phyloP scores from a whole-genome alignment of 2,797 vertebrate genomes.

The Phylloscopus collybita region DNA sequence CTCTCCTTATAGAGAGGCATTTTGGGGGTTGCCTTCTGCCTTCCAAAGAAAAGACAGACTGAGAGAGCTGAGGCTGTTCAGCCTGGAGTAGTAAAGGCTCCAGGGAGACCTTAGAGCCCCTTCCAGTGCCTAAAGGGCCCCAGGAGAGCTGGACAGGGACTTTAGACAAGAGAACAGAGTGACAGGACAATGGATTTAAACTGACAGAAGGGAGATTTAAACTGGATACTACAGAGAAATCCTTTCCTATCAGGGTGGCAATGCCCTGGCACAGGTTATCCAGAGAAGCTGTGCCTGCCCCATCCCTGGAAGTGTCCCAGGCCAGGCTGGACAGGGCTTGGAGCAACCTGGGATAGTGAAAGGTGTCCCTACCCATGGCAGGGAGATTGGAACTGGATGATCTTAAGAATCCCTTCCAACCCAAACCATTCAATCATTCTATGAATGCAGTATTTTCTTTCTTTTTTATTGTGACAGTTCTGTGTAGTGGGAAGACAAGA shows the following conservation, averaged over 20 bases:
- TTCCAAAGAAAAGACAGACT: not conserved
- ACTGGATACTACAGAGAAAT: not conserved
- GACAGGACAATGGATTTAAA: not conserved
- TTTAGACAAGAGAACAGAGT: fast-evolving
- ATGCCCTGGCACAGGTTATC: fast-evolving
- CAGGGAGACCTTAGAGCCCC: not conserved
- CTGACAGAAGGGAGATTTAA: not conserved
- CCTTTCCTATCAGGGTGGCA: fast-evolving
- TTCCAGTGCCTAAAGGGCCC: not conserved
- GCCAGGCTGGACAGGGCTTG: fast-evolving
- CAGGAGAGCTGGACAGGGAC: not conserved
- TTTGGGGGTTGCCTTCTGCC: not conserved
- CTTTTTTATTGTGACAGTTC: not conserved
- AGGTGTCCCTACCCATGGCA: not conserved
- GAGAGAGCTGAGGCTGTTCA: not conserved
- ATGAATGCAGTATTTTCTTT: not conserved
- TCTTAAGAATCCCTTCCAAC: not conserved
- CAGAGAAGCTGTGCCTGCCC: not conserved
- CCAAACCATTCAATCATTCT: not conserved
- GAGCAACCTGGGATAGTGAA: fast-evolving
- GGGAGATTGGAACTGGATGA: not conserved
- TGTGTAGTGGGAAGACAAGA: not conserved
- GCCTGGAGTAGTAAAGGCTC: not conserved
- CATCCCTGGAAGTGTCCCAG: not conserved
- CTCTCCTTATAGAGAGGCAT: not conserved